Evolutionary conservation across 2,113 vertebrate genomes (phyloP).

Genomic region (Sialia sialis): DNA sequence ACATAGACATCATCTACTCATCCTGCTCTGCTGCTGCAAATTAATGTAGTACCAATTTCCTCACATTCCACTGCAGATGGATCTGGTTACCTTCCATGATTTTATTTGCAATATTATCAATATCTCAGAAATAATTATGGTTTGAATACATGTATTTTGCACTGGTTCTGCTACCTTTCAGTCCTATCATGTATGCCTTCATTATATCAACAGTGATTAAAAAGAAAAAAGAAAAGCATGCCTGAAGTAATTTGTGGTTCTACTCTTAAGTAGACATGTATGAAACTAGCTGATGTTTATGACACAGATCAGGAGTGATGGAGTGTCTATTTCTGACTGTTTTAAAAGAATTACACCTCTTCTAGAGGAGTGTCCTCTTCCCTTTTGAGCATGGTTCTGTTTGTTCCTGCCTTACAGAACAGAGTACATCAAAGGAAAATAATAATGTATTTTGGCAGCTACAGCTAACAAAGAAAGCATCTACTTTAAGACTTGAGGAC

Average conservation of each 20-base stretch:
- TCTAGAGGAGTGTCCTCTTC: not conserved
- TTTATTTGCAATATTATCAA: not conserved
- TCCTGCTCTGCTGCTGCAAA: not conserved
- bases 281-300: not conserved
- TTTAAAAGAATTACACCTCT: not conserved
- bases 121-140: not conserved
- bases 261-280: not conserved
- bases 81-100: not conserved
- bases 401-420: not conserved
- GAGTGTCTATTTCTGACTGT: not conserved
- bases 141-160: not conserved
- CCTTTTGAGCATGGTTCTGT: not conserved
- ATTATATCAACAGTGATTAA: not conserved
- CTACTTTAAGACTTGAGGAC: not conserved
- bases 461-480: not conserved
- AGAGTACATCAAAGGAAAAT: not conserved
- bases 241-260: not conserved
- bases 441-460: not conserved
- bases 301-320: not conserved
- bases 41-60: not conserved
- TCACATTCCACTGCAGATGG: not conserved
- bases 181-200: not conserved
- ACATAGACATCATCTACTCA: not conserved
- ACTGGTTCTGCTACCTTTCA: not conserved
- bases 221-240: not conserved